Evolutionary conservation across 1,140 invertebrate species (phyloP), one percentile per base, ranked within the genome.

Genomic region (Nixonia krombeini): DNA sequence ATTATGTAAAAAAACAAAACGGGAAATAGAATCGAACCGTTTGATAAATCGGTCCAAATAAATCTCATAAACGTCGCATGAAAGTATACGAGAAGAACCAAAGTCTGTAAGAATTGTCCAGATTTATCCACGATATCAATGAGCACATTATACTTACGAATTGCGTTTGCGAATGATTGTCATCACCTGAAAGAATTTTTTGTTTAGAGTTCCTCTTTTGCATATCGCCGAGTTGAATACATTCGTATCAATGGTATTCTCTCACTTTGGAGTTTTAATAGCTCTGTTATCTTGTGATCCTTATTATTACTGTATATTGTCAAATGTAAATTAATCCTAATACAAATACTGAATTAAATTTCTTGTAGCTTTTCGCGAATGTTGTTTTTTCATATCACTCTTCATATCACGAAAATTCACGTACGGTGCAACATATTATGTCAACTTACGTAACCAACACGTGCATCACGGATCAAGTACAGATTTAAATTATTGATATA

Each of bases 1-100:
- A 16, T 50, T 57, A 42, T 64, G 46, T 59, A 59, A 61, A 58
- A 65, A 63, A 47, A 35, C 12, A 57, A 52, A 49, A 41, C n/a
- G 38, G 31, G 46, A 50, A 56, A 55, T 40, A 66, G 42, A 72
- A 73, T 75, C 63, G 38, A 47, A 68, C 64, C 64, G 73, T 79
- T 80, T 72, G 69, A 78, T 71, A 77, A 79, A 44, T 74, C 73
- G 62, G 55, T 70, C 73, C 70, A 75, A 76, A 68, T 47, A 63
- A 79, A 75, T 76, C 68, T 70, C 66, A 72, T 66, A 72, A 65
- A 72, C 65, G 64, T 73, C 65, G 70, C 65, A 80, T 74, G 73
- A 80, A 81, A 81, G 79, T 81, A 81, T 81, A 81, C 79, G 79
- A 81, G 61, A 59, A 44, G 31, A 44, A 57, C 40, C 31, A 45